phyloP scores from a whole-genome alignment of 2,113 vertebrate species.

The Lipotes vexillifer region DNA sequence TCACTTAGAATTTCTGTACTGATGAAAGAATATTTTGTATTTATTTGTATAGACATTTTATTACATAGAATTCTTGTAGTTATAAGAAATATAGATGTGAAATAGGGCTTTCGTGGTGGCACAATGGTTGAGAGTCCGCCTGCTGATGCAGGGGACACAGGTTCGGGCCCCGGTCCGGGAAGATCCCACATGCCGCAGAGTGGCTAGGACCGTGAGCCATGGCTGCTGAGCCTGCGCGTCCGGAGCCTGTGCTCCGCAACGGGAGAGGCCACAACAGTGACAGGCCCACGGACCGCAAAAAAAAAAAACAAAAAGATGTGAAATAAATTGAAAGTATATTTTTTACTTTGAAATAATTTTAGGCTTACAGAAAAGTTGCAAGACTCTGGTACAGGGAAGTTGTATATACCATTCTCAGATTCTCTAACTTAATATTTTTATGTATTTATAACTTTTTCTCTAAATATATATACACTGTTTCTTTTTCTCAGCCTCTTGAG shows the following conservation, averaged over 20 bases:
- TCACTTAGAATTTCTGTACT: background rate
- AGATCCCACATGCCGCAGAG: no score
- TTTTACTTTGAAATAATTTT: slow-evolving; percentile 4
- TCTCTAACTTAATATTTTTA: background rate
- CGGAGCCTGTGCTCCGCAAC: no score
- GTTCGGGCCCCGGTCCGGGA: no score
- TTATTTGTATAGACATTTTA: background rate
- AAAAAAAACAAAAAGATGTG: background rate
- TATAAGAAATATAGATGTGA: background rate
- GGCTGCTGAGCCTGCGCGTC: no score
- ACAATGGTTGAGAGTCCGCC: no score
- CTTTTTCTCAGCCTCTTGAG: background rate
- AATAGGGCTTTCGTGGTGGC: background rate
- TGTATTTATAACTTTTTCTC: background rate
- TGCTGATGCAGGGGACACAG: no score
- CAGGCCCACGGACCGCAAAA: no score
- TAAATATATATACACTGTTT: background rate
- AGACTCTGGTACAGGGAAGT: background rate
- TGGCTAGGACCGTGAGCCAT: no score
- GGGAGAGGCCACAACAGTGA: no score
- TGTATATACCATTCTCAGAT: background rate
- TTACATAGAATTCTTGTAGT: background rate
- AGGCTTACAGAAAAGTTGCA: background rate
- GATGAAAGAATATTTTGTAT: background rate
- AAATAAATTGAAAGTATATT: background rate